Base-by-base conservation (phyloP, 2,113 vertebrate species). In the Cavia porcellus region DNA sequence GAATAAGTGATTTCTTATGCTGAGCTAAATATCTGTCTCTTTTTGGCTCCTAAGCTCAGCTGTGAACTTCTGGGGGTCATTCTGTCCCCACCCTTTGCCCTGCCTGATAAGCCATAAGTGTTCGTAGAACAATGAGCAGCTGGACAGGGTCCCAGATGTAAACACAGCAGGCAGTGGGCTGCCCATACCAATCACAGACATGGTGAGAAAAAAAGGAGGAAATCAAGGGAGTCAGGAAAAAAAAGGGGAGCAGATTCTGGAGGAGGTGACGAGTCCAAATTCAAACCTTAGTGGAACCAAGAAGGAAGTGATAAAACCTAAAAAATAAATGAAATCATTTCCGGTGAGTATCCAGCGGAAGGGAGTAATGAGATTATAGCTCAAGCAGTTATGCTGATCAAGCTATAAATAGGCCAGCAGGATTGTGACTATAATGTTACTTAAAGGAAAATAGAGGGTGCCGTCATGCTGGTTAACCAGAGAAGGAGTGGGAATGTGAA, bases 281-380 rank as follows among this genome's bases (percentile, higher is more conserved):
- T 87, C 86, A 45, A 77, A 85, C 61, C 83, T 30, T 83, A 68
- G 75, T 22, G 42, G 62, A 94, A 57, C 92, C 11, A 35, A 94
- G 62, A 79, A 92, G 50, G 83, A 97, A 93, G 85, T 83, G 59
- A 90, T 87, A 87, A 87, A 94, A 83, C 42, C 11, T 70, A 87
- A 61, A 42, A 42, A 92, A 85, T 82, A 85, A 57, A 62, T 84
- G 62, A 96, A 74, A 57, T 77, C 12, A 57, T 72, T 96, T 17
- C 11, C 62, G 68, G 75, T n/a, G 50, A 89, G 24, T 62, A 1
- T 52, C 14, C 3, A 57, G 15, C 45, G 79, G 88, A 94, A 94
- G 62, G 81, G 55, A 77, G 96, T 92, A 79, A 75, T 68, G 47
- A 72, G 75, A 11, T 96, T 87, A 79, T 62, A 92, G 50, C 61